Conservation (phyloP, 2,888 invertebrate species). For the Girardia tigrina region DNA sequence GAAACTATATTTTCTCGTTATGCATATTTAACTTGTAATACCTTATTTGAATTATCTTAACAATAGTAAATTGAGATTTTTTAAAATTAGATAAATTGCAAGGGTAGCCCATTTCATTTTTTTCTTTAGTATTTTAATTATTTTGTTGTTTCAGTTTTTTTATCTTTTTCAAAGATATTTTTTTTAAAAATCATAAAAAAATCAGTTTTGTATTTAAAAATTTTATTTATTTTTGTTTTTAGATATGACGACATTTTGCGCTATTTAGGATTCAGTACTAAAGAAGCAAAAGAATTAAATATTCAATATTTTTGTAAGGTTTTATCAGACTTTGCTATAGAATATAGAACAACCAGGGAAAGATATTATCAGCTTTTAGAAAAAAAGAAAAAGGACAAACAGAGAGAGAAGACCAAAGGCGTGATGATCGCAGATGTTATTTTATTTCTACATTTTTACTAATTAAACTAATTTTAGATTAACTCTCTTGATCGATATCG, state of each 20-base stretch:
- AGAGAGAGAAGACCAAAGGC: neutral
- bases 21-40: too few relatives aligned
- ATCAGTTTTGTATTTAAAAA: too few relatives aligned
- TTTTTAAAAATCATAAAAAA: too few relatives aligned
- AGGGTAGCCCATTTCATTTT: too few relatives aligned
- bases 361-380: neutral
- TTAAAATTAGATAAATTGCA: too few relatives aligned
- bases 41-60: too few relatives aligned
- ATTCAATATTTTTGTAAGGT: neutral
- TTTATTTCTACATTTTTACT: neutral
- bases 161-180: too few relatives aligned
- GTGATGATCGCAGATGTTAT: neutral
- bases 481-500: neutral
- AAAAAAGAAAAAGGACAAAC: neutral
- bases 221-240: too few relatives aligned
- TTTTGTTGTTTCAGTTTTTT: too few relatives aligned
- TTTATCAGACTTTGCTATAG: neutral
- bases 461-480: neutral
- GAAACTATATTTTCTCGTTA: too few relatives aligned
- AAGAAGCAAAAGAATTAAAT: neutral
- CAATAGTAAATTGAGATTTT: too few relatives aligned
- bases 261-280: neutral
- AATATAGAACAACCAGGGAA: constrained; percentile 7
- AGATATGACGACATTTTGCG: neutral
- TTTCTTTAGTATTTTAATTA: too few relatives aligned